phyloP scores from a whole-genome alignment of 1,140 invertebrate species.

The Sycophaga agraensis region DNA sequence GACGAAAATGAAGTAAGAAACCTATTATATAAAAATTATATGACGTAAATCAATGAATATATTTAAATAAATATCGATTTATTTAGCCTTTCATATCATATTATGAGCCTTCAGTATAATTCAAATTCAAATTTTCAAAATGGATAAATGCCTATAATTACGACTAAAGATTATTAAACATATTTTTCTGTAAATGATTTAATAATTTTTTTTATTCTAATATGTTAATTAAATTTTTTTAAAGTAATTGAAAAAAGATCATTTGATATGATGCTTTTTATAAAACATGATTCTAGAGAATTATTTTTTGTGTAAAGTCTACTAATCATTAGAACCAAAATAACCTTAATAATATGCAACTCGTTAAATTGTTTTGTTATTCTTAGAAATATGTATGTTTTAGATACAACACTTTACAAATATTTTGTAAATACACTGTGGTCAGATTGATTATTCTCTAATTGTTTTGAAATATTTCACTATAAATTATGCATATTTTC shows the following conservation, averaged over 20 bases:
- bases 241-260: too few relatives aligned
- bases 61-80: constrained; percentile 1
- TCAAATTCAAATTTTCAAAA: too few relatives aligned
- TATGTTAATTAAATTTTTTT: too few relatives aligned
- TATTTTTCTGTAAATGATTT: too few relatives aligned
- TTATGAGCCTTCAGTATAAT: neutral
- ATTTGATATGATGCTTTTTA: too few relatives aligned
- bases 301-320: too few relatives aligned
- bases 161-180: too few relatives aligned
- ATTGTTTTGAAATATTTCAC: constrained; percentile 16
- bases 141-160: too few relatives aligned
- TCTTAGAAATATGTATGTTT: neutral
- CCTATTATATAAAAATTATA: neutral
- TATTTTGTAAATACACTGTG: constrained; percentile 13
- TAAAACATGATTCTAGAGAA: too few relatives aligned
- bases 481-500: constrained; percentile 12
- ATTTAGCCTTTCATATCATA: constrained; percentile 3
- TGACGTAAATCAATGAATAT: neutral
- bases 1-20: neutral
- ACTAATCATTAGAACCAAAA: too few relatives aligned
- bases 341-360: too few relatives aligned
- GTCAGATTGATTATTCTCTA: constrained; percentile 5
- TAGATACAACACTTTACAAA: neutral
- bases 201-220: too few relatives aligned
- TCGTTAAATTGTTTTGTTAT: neutral